Base-by-base conservation (phyloP, 2,113 vertebrate species). In the Chloropsis cyanopogon region DNA sequence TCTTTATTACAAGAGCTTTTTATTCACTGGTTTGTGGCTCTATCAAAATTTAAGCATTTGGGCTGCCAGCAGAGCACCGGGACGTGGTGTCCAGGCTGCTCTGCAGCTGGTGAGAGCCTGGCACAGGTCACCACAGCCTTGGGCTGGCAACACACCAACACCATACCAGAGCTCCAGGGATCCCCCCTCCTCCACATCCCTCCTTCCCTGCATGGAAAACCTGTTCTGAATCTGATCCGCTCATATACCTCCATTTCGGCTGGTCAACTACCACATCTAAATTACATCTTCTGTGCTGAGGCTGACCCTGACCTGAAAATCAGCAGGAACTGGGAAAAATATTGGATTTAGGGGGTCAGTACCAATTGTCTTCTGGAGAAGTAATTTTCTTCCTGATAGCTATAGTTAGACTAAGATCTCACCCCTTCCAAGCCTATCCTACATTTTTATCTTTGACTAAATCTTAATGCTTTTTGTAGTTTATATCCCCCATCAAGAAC, bases 81-180 rank as follows among this genome's bases (percentile, higher is more conserved):
- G 52, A 12, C 0, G 4, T 0, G 0, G 11, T 4, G 29, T 15
- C 35, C 46, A 33, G 69, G 24, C 57, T 9, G 35, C 68, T 47
- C 14, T 4, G 18, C 4, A 7, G 8, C 24, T 4, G n/a, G 21
- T 31, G 31, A 41, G 7, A 63, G 46, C 17, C 11, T 39, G 66
- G 59, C 35, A 50, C 22, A 14, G 31, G 11, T 7, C 71, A 41
- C 19, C 79, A 2, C 52, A 26, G 1, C 65, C 65, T 7, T 2
- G 31, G 12, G 29, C 22, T 46, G 63, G 12, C 33, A 76, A 12
- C n/a, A 9, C 9, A 8, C 18, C 52, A 24, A 13, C 56, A 50
- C 3, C 46, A 8, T 0, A 3, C 6, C 0, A 0, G 24, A 15
- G 3, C 53, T 28, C 16, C 31, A 41, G 22, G 29, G 53, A 68